Base-by-base conservation (phyloP, 1,140 invertebrate species). In the Lerema accius region DNA sequence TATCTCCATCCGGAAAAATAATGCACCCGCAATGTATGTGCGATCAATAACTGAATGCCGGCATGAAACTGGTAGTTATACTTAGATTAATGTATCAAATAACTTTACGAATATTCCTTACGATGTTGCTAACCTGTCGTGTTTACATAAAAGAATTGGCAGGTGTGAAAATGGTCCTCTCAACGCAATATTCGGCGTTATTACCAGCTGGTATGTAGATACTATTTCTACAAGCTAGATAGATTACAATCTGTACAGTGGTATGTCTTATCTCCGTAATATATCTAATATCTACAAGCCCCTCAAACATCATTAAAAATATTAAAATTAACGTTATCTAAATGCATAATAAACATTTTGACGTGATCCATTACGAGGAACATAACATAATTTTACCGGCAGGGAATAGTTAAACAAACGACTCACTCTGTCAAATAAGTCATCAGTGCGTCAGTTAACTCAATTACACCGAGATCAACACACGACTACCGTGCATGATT, bases 401-500 rank as follows among this genome's bases (percentile, higher is more conserved):
- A 73, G 64, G 63, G 58, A 67, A 73, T 78, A 73, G 76, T 85
- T 74, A 81, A 84, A 85, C 76, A 82, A 62, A 83, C 79, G 64
- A 76, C 75, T 81, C 75, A 71, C 65, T 83, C 79, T 78, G 85
- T 85, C 84, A 89, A 89, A 89, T 90, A 86, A 89, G 86, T 89
- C 86, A 86, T 87, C 83, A 86, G 73, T 64, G 72, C 76, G 86
- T 88, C 84, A 86, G 87, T 86, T 85, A 88, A 87, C 83, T 87
- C 87, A 89, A 90, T 90, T 89, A 89, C 82, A 76, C 68, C 39
- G 78, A 87, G 85, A 90, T 89, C 86, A 89, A 89, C 86, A 87
- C 75, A 78, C 78, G 76, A 83, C 85, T 87, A 83, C 83, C 75
- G 82, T 84, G 77, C 78, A 82, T 84, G 83, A 83, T 88, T 83